Percentiles rank a stretch among this genome's conserved stretches.
Conservation (phyloP, 1,140 invertebrate species). For the Pomacea maculata region DNA sequence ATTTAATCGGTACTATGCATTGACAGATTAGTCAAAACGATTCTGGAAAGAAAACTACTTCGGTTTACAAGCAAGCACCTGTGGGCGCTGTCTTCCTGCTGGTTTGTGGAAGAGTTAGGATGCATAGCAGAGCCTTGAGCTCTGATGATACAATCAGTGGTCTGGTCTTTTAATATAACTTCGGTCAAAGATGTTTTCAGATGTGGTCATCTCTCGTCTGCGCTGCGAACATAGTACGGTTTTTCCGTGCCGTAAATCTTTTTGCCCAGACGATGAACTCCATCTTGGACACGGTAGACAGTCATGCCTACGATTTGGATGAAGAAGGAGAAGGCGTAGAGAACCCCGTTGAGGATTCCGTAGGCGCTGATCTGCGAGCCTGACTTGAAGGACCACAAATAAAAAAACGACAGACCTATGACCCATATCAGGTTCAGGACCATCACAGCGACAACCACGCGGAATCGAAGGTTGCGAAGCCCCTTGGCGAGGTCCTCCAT, state of each 20-base stretch:
- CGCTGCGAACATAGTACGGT: slow-evolving; percentile 17
- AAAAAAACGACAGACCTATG: slow-evolving; percentile 29
- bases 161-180: neutral
- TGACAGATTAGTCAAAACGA: no score
- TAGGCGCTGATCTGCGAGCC: slow-evolving; percentile 31
- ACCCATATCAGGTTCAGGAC: slow-evolving; percentile 39
- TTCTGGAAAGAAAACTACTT: no score
- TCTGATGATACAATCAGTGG: neutral
- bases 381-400: slow-evolving; percentile 17
- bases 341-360: slow-evolving; percentile 29
- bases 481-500: slow-evolving; percentile 26
- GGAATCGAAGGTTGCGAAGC: slow-evolving; percentile 28
- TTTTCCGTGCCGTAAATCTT: slow-evolving; percentile 22
- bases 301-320: slow-evolving; percentile 47
- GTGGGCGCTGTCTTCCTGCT: no score
- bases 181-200: neutral
- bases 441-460: slow-evolving; percentile 25
- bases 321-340: slow-evolving; percentile 38
- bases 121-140: neutral
- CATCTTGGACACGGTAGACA: slow-evolving; percentile 34
- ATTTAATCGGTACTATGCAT: no score
- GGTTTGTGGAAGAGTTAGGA: no score
- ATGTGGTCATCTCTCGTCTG: slow-evolving; percentile 2
- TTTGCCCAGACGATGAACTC: slow-evolving; percentile 26
- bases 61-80: no score